A percentile compares a stretch with the other conserved stretches of the same genome.
These are phyloP conservation scores for Spatulosminthurus flaviceps DNA, from an alignment of 2,888 invertebrate genomes.

Conservation along the genomic window DNA sequence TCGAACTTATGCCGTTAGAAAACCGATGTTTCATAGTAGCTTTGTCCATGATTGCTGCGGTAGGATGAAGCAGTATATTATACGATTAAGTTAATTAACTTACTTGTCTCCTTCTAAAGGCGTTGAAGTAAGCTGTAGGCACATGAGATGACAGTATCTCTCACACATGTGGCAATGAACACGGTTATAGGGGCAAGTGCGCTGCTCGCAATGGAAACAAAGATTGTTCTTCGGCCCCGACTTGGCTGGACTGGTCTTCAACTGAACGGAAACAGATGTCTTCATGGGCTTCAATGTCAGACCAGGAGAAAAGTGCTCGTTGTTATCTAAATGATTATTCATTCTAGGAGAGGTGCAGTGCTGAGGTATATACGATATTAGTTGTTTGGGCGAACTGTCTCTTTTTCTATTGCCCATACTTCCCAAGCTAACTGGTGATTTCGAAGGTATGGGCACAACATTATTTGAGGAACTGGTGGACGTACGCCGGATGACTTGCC, in stretches of 20 bases:
- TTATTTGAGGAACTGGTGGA: neutral
- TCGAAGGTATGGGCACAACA: too few relatives aligned
- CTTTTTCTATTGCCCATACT: neutral
- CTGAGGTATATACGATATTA: neutral
- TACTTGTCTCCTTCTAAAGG: conserved; percentile 62
- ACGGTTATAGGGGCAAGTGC: conserved; percentile 52
- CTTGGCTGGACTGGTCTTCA: conserved; percentile 12
- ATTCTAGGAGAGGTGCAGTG: neutral
- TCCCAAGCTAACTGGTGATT: too few relatives aligned
- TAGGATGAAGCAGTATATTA: too few relatives aligned
- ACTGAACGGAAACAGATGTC: neutral
- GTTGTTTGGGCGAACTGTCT: neutral
- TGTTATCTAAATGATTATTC: too few relatives aligned
- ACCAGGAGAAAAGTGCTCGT: too few relatives aligned
- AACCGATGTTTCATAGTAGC: too few relatives aligned
- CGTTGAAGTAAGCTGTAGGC: conserved; percentile 53
- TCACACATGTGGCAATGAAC: conserved; percentile 61
- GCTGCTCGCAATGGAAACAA: conserved; percentile 59
- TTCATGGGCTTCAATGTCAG: conserved; percentile 24
- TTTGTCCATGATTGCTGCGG: too few relatives aligned
- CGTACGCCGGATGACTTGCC: neutral
- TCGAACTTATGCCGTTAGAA: too few relatives aligned
- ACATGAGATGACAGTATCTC: conserved; percentile 59
- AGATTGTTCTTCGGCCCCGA: conserved; percentile 25
- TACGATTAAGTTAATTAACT: conserved; percentile 22